Conservation (phyloP, 2,888 invertebrate genomes). For the Octonoba sinensis region DNA sequence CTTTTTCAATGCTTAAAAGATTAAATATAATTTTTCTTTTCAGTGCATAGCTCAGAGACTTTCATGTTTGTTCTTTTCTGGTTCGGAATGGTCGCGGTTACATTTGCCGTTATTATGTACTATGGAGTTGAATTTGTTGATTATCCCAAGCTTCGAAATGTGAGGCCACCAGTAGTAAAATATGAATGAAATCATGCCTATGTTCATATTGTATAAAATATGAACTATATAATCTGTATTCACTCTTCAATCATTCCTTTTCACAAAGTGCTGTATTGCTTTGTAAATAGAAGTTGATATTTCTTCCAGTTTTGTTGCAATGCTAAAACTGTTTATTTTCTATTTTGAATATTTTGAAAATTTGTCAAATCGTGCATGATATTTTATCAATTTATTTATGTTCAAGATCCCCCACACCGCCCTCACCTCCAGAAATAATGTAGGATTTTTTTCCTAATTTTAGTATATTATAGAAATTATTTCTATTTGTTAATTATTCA, state of each 20-base stretch:
- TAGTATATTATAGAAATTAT: no score
- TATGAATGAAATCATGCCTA: conserved; percentile 46
- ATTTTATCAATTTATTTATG: no score
- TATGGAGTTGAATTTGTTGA: conserved; percentile 96
- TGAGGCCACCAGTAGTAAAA: conserved; percentile 28
- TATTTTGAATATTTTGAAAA: no score
- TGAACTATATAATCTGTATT: neutral
- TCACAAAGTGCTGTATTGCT: neutral
- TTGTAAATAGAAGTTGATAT: no score
- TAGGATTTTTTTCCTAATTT: no score
- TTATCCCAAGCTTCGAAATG: conserved; percentile 77
- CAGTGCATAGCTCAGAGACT: conserved; percentile 85
- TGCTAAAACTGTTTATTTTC: no score
- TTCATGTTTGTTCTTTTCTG: conserved; percentile 91
- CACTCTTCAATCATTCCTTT: conserved; percentile 4
- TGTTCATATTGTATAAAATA: conserved; percentile 30
- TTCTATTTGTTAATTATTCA: no score
- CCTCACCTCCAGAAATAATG: no score
- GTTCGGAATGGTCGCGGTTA: conserved; percentile 89
- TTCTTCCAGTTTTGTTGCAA: no score
- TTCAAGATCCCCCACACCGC: no score
- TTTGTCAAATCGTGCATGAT: no score
- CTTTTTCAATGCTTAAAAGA: neutral
- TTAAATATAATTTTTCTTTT: conserved; percentile 62
- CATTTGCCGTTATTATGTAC: conserved; percentile 83